These are phyloP conservation scores for Festucalex cinctus DNA, from an alignment of 2,113 vertebrate species.

Conservation along the genomic window DNA sequence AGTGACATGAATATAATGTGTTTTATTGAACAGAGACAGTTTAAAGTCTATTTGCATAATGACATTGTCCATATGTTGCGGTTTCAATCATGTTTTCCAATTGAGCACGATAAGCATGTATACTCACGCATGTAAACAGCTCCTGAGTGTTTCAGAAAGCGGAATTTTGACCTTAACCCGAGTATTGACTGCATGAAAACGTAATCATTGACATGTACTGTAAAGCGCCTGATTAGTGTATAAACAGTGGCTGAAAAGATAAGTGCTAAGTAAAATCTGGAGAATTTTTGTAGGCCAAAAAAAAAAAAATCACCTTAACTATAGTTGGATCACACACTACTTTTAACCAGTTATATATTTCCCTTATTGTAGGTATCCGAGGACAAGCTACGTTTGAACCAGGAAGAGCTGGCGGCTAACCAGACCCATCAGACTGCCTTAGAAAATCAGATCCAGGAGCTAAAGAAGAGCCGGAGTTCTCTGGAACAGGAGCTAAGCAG, in stretches of 20 bases:
- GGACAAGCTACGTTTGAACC: slow-evolving; percentile 83
- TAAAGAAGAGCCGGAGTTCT: slow-evolving; percentile 66
- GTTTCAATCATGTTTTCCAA: too few species aligned
- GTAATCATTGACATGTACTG: neutral
- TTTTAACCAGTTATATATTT: neutral
- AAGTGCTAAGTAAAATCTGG: neutral
- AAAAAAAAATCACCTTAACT: neutral
- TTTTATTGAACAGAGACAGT: too few species aligned
- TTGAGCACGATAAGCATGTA: too few species aligned
- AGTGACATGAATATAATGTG: too few species aligned
- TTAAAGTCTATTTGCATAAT: too few species aligned
- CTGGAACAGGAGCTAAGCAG: slow-evolving; percentile 81
- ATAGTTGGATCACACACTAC: neutral
- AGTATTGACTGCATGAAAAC: too few species aligned
- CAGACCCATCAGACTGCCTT: slow-evolving; percentile 79
- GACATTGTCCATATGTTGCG: too few species aligned
- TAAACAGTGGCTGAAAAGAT: neutral
- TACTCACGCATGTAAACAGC: too few species aligned
- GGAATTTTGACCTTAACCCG: too few species aligned
- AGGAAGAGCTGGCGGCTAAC: slow-evolving; percentile 88
- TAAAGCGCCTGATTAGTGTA: neutral
- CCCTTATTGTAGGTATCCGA: slow-evolving; percentile 74
- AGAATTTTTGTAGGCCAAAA: neutral
- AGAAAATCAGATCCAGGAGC: slow-evolving; percentile 81
- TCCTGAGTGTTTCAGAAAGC: too few species aligned